These are phyloP conservation scores for Listrodromus nycthemerus DNA, from an alignment of 2,888 invertebrate species.

Conservation along the genomic window DNA sequence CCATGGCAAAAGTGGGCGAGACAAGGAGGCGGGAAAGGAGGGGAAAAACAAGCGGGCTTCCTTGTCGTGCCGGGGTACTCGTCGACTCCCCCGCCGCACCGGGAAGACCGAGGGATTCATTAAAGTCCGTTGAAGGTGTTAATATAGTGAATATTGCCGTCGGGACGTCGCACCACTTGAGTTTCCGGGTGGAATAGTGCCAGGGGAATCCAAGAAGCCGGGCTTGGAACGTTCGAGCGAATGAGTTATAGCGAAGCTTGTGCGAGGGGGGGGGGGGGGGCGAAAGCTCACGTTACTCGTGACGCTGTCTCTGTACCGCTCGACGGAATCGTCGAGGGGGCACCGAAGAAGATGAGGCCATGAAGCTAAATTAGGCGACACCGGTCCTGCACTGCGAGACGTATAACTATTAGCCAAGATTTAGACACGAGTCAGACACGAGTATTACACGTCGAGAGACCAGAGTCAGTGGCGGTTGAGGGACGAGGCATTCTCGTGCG, in stretches of 20 bases:
- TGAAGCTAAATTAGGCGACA: conserved; percentile 79
- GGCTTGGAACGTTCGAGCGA: conserved; percentile 55
- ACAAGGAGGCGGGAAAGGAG: conserved; percentile 58
- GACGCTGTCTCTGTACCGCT: conserved; percentile 36
- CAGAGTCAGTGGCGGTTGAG: conserved; percentile 14
- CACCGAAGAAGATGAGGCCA: conserved; percentile 73
- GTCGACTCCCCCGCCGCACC: conserved; percentile 45
- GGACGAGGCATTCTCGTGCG: conserved; percentile 33
- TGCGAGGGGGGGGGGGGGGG: no score
- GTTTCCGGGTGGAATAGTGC: conserved; percentile 55
- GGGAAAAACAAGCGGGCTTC: conserved; percentile 70
- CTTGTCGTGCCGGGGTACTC: conserved; percentile 59
- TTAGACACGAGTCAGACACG: conserved; percentile 75
- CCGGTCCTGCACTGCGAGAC: conserved; percentile 65
- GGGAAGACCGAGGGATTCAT: conserved; percentile 80
- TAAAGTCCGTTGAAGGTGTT: conserved; percentile 82
- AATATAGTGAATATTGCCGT: conserved; percentile 82
- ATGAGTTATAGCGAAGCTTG: conserved; percentile 55
- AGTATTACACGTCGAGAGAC: conserved; percentile 59
- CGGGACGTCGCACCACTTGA: conserved; percentile 73
- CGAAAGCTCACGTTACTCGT: conserved; percentile 42
- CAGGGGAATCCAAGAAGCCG: conserved; percentile 43
- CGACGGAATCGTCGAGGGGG: conserved; percentile 62
- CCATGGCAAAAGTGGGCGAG: conserved; percentile 59
- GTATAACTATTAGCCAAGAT: conserved; percentile 80